A percentile compares a stretch with the other conserved stretches of the same genome.
phyloP scores from a whole-genome alignment of 1,140 invertebrate species.

The Hestina assimilis region DNA sequence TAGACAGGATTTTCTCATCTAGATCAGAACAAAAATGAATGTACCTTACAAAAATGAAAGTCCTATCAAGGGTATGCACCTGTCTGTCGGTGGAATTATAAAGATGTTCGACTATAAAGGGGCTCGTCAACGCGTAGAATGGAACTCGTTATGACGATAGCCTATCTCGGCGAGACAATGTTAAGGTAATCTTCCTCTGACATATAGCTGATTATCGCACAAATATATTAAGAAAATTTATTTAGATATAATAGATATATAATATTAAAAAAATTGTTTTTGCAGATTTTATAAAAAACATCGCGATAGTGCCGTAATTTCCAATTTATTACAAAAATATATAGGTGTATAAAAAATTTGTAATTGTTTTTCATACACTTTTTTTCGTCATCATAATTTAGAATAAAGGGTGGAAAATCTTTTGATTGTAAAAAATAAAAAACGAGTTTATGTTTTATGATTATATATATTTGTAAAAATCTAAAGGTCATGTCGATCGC shows the following conservation, averaged over 20 bases:
- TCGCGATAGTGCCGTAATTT: too few species aligned
- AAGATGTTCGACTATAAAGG: slow-evolving; percentile 1
- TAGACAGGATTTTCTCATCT: not conserved
- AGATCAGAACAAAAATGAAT: not conserved
- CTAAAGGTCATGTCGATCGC: too few species aligned
- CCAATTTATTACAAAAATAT: too few species aligned
- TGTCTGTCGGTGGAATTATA: slow-evolving; percentile 7
- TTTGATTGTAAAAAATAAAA: too few species aligned
- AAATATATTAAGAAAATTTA: not conserved
- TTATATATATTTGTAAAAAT: too few species aligned
- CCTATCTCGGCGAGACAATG: slow-evolving; percentile 9
- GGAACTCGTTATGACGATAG: slow-evolving; percentile 5
- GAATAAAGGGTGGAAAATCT: too few species aligned
- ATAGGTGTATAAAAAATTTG: too few species aligned
- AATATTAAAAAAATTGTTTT: too few species aligned
- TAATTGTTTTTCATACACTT: too few species aligned
- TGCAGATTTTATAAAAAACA: too few species aligned
- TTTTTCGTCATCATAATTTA: too few species aligned
- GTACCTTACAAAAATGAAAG: not conserved
- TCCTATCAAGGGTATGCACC: not conserved
- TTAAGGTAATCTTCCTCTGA: not conserved
- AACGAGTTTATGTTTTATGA: too few species aligned
- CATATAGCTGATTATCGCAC: not conserved
- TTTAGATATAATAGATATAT: not conserved
- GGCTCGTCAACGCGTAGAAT: slow-evolving; percentile 7